Conservation (phyloP, 2,888 invertebrate genomes). For the Xanthorhoe spadicearia region DNA sequence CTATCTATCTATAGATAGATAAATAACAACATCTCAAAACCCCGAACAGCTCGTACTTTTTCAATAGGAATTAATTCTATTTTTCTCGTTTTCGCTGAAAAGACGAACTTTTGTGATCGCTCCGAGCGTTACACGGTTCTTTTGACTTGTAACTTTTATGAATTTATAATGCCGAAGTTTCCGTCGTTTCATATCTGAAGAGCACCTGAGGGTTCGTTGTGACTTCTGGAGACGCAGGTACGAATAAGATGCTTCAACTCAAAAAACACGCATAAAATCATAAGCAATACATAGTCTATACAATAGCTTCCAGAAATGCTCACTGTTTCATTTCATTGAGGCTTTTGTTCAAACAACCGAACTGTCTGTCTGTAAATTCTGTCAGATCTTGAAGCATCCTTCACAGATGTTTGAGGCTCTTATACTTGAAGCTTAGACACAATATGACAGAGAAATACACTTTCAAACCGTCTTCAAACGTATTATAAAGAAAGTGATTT, state of each 20-base stretch:
- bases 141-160: constrained; percentile 19
- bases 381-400: too few species aligned
- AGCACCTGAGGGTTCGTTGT: not conserved
- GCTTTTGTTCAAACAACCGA: too few species aligned
- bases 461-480: too few species aligned
- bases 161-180: constrained; percentile 15
- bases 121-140: constrained; percentile 10
- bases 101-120: constrained; percentile 16
- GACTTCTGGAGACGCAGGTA: not conserved
- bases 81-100: constrained; percentile 15
- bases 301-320: too few species aligned
- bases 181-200: constrained; percentile 10
- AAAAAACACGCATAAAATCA: not conserved
- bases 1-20: too few species aligned
- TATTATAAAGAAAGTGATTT: too few species aligned
- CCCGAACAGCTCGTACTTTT: constrained; percentile 1
- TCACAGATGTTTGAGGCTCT: too few species aligned
- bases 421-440: too few species aligned
- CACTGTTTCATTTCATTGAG: too few species aligned
- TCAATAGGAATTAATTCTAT: constrained; percentile 15
- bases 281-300: too few species aligned
- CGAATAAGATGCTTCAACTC: not conserved
- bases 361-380: too few species aligned
- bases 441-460: too few species aligned
- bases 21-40: not conserved